These are phyloP conservation scores for Chymomyza fuscimana DNA, from an alignment of 2,888 invertebrate species.

Conservation along the genomic window DNA sequence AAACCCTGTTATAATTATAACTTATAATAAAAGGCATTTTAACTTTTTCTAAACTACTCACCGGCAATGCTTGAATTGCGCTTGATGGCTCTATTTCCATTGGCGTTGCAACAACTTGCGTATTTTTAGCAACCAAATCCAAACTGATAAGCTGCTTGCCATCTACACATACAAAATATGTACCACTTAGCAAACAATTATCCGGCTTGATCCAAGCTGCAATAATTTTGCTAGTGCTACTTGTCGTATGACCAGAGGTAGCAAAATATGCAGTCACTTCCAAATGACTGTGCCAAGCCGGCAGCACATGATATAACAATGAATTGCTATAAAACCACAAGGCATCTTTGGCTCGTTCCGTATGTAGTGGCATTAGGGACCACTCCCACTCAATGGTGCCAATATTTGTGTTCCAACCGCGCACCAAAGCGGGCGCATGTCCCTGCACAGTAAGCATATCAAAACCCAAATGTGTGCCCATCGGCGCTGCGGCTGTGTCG, in stretches of 20 bases:
- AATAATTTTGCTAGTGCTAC: constrained; percentile 82
- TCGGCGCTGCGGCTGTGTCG: constrained; percentile 72
- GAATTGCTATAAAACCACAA: constrained; percentile 83
- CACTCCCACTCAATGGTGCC: constrained; percentile 89
- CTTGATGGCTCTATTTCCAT: constrained; percentile 76
- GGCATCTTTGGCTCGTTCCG: constrained; percentile 79
- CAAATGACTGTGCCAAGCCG: constrained; percentile 83
- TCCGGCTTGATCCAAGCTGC: constrained; percentile 82
- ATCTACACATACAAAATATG: constrained; percentile 85
- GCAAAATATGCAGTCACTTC: constrained; percentile 85
- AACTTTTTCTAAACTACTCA: constrained; percentile 32
- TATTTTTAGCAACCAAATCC: constrained; percentile 82
- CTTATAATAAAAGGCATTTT: background rate
- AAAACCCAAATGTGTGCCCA: constrained; percentile 79
- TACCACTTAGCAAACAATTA: constrained; percentile 83
- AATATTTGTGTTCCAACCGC: constrained; percentile 89
- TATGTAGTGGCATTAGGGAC: constrained; percentile 81
- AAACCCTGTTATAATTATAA: constrained; percentile 61
- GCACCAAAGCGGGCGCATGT: constrained; percentile 85
- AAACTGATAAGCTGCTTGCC: constrained; percentile 83
- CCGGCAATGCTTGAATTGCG: constrained; percentile 68
- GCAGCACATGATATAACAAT: constrained; percentile 83
- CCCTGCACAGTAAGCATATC: constrained; percentile 89
- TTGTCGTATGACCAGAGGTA: constrained; percentile 82
- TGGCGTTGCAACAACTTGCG: constrained; percentile 79